Percentiles rank a stretch among this genome's conserved stretches.
These are phyloP conservation scores for Nomia melanderi DNA, from an alignment of 1,140 invertebrate genomes.

Conservation along the genomic window DNA sequence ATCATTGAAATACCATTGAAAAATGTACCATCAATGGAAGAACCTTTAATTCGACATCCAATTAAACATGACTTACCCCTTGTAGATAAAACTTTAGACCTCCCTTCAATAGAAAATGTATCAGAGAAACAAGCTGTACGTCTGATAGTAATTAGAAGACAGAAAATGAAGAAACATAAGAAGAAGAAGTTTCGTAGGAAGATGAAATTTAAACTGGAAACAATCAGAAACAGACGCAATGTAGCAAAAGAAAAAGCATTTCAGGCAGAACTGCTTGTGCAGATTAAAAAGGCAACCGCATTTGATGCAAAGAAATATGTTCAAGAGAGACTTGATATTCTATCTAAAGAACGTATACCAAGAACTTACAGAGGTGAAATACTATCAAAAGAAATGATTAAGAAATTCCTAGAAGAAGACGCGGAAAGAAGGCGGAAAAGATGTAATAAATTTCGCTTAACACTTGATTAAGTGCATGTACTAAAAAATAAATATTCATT, in stretches of 20 bases:
- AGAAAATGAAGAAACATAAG: constrained; percentile 94
- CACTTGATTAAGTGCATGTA: constrained; percentile 45
- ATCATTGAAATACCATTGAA: constrained; percentile 62
- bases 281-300: constrained; percentile 86
- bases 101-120: constrained; percentile 61
- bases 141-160: constrained; percentile 88
- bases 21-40: constrained; percentile 34
- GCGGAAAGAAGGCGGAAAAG: constrained; percentile 48
- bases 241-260: constrained; percentile 89
- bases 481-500: neutral
- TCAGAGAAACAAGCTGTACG: constrained; percentile 86
- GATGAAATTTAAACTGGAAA: constrained; percentile 89
- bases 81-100: constrained; percentile 65
- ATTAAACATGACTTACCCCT: constrained; percentile 42
- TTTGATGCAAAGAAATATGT: constrained; percentile 90
- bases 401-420: constrained; percentile 75
- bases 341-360: constrained; percentile 84
- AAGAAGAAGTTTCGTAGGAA: constrained; percentile 88
- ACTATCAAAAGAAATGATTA: constrained; percentile 85
- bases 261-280: constrained; percentile 85
- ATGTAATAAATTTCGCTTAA: constrained; percentile 59
- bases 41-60: constrained; percentile 28
- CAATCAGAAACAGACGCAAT: constrained; percentile 85
- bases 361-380: constrained; percentile 84
- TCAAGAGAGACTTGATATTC: constrained; percentile 82